These are phyloP conservation scores for Caerostris extrusa DNA, from an alignment of 1,140 invertebrate genomes.

Conservation along the genomic window DNA sequence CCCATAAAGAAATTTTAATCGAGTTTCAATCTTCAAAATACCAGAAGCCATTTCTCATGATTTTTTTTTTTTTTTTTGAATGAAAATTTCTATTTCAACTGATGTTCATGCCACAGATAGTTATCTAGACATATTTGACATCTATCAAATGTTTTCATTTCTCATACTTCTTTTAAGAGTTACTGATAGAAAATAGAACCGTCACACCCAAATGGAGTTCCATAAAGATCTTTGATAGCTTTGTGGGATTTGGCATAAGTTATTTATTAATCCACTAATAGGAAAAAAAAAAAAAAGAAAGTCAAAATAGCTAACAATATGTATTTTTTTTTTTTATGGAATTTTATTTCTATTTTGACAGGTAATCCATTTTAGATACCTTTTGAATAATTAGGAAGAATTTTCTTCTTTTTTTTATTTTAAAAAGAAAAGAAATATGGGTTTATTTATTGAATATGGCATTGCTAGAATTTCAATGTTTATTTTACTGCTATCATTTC, in stretches of 20 bases:
- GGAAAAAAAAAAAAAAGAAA: background rate
- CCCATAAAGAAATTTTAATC: background rate
- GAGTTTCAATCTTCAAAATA: background rate
- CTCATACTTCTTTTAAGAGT: background rate
- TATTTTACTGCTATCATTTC: too few species aligned
- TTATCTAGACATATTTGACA: slow-evolving; percentile 11
- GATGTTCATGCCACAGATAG: background rate
- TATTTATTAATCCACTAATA: background rate
- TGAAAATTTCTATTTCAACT: background rate
- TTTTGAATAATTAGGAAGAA: too few species aligned
- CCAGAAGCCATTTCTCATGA: slow-evolving; percentile 34
- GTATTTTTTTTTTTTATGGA: background rate
- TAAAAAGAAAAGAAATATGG: too few species aligned
- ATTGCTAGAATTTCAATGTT: too few species aligned
- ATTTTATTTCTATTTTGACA: background rate
- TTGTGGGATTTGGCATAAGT: background rate
- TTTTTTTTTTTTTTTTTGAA: background rate
- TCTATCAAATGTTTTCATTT: background rate
- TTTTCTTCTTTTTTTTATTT: too few species aligned
- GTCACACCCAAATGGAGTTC: background rate
- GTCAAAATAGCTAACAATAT: background rate
- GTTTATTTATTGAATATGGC: too few species aligned
- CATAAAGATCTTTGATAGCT: background rate
- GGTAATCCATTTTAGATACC: too few species aligned
- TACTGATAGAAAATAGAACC: background rate